Evolutionary conservation across 2,797 vertebrate species (phyloP).

Genomic region (Smutsia gigantea): DNA sequence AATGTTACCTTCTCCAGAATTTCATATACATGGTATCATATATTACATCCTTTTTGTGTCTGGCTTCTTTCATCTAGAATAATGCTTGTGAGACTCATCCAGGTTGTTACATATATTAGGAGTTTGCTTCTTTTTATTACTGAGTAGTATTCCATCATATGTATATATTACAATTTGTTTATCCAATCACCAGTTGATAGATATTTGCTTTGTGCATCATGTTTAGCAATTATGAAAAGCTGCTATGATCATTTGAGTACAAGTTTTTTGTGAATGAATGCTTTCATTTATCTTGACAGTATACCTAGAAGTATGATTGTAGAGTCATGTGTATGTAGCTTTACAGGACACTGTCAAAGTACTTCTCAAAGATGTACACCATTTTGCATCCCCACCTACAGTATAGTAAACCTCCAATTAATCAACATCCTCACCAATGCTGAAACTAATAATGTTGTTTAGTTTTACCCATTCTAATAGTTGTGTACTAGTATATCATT

Average conservation of each 20-base stretch:
- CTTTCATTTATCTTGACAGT: not conserved
- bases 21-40: not conserved
- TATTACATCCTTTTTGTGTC: not conserved
- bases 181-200: not conserved
- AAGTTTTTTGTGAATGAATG: not conserved
- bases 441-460: not conserved
- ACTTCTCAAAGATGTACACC: not conserved
- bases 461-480: not conserved
- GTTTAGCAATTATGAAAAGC: not conserved
- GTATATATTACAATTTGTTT: not conserved
- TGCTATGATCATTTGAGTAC: not conserved
- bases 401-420: not conserved
- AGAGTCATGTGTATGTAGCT: not conserved
- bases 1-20: not conserved
- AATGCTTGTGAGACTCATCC: not conserved
- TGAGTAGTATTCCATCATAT: not conserved
- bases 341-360: not conserved
- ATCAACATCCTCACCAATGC: not conserved
- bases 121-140: too few species aligned
- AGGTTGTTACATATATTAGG: not conserved
- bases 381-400: not conserved
- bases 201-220: not conserved
- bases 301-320: not conserved
- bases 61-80: not conserved
- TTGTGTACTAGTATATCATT: not conserved